Evolutionary conservation across 2,888 invertebrate species (phyloP), one percentile per base, ranked within the genome.

Genomic region (Drosophila subquinaria): DNA sequence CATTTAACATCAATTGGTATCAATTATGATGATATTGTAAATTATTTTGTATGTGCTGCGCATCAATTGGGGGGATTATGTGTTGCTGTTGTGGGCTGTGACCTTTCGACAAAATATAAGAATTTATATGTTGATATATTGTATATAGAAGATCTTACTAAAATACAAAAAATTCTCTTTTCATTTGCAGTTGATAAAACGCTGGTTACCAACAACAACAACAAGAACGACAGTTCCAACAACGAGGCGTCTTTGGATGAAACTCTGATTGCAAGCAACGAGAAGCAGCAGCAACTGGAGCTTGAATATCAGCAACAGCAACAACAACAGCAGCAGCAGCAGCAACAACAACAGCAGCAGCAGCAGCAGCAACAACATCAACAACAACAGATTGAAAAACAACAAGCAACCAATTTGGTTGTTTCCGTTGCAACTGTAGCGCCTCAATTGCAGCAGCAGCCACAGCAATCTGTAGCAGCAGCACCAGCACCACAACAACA

Each of bases 381-480:
- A 15, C 74, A 61, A 0, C 73, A 56, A 52, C 71, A 72, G 43
- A 64, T 66, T 13, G 81, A 82, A 23, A 74, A 71, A 15, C 69
- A 71, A 42, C 69, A 73, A 20, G 3, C 75, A 48, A n/a, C 43
- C 56, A 69, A 64, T 56, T 65, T 81, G 68, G 65, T 43, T 6
- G 76, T 86, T 8, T 65, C 57, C 8, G 57, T 77, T 62, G 77
- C 86, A 11, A 65, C 81, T 30, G 80, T 79, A 53, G 72, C 79
- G 2, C 82, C 86, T 10, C 82, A 84, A 38, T 53, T 94, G 88
- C 94, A 94, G 90, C 94, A 94, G 23, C 27, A 27, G 57, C 68
- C 67, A 20, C 63, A 65, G 9, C 81, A 72, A 4, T 9, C 82
- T 62, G 47, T 60, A 53, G 27, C 63, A 61, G 38, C 71, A 65